Evolutionary conservation across 2,888 invertebrate genomes (phyloP).

Genomic region (Ichneumoninae sp.): DNA sequence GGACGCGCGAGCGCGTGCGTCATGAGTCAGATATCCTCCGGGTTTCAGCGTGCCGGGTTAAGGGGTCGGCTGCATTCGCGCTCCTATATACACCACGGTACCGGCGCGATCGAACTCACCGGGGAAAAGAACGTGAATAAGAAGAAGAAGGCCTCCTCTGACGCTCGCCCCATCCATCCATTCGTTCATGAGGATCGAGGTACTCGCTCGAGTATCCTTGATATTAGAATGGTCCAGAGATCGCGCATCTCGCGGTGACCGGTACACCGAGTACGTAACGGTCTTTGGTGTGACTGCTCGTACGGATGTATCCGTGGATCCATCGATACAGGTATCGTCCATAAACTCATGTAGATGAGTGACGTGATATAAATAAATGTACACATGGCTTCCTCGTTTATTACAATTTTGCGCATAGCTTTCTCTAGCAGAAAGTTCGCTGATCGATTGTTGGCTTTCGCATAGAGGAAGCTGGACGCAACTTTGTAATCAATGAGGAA

Average conservation of each 20-base stretch:
- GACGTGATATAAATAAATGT: neutral
- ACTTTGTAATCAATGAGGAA: no score
- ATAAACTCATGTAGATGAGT: slow-evolving; percentile 12
- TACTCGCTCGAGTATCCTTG: slow-evolving; percentile 77
- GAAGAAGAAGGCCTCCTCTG: slow-evolving; percentile 42
- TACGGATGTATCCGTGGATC: neutral
- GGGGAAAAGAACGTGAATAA: slow-evolving; percentile 13
- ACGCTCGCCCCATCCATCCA: slow-evolving; percentile 62
- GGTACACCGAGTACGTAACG: slow-evolving; percentile 51
- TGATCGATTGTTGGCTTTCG: no score
- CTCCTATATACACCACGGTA: slow-evolving; percentile 72
- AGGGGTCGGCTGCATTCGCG: slow-evolving; percentile 80
- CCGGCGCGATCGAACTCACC: slow-evolving; percentile 25
- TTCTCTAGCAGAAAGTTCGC: no score
- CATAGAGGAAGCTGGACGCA: no score
- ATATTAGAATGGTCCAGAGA: slow-evolving; percentile 83
- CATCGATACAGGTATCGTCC: neutral
- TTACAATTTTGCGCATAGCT: no score
- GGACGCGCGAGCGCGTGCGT: slow-evolving; percentile 76
- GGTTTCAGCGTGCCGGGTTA: slow-evolving; percentile 83
- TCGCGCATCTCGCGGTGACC: slow-evolving; percentile 57
- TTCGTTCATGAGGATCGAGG: slow-evolving; percentile 18
- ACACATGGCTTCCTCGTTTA: no score
- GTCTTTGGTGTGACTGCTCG: slow-evolving; percentile 35
- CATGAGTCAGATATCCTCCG: slow-evolving; percentile 83